Evolutionary conservation across 2,113 vertebrate genomes (phyloP).

Genomic region (Siphamia tubifer): DNA sequence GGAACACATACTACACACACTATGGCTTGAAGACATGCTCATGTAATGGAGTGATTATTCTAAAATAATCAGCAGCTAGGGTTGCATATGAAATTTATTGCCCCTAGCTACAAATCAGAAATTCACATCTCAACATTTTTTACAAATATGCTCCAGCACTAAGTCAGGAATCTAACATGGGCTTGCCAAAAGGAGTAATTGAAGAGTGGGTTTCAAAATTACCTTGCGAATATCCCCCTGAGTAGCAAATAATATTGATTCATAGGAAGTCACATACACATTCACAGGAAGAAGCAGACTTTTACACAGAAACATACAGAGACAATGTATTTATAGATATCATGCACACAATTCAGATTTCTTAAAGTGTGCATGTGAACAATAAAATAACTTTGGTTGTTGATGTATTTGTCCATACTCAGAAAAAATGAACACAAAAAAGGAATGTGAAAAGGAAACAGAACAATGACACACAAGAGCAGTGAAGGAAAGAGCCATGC

Average conservation of each 20-base stretch:
- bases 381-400: too few relatives aligned
- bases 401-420: too few relatives aligned
- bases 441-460: too few relatives aligned
- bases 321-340: too few relatives aligned
- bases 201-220: constrained; percentile 16
- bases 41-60: constrained; percentile 83
- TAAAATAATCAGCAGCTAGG: constrained; percentile 75
- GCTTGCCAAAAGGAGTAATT: constrained; percentile 29
- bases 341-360: too few relatives aligned
- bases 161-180: constrained; percentile 43
- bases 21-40: constrained; percentile 71
- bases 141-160: constrained; percentile 57
- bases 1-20: constrained; percentile 45
- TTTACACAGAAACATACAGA: background rate
- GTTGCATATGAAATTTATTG: constrained; percentile 71
- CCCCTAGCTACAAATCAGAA: constrained; percentile 71
- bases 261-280: background rate
- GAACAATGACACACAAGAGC: too few relatives aligned
- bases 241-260: background rate
- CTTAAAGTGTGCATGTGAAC: too few relatives aligned
- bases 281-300: background rate
- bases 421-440: too few relatives aligned
- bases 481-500: too few relatives aligned
- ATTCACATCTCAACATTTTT: constrained; percentile 64
- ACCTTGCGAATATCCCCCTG: background rate